Evolutionary conservation across 1,140 invertebrate genomes (phyloP), one percentile per base, ranked within the genome.

Genomic region (Drosophila ercepeae): DNA sequence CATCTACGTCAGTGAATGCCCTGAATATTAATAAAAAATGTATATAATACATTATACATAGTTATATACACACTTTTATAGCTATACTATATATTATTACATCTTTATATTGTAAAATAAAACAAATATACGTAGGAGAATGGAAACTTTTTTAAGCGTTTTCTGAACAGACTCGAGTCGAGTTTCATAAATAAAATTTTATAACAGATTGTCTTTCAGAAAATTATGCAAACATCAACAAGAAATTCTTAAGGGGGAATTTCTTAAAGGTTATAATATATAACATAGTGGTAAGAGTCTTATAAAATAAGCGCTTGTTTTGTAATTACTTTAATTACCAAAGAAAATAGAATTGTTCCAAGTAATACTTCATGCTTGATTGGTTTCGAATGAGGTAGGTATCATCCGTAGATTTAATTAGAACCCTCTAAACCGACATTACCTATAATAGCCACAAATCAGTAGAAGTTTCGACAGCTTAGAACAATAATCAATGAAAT

Each of bases 11-110:
- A 69, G 49, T 59, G 52, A 34, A 19, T 18, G 58, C 53, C 45
- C 44, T 63, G 61, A 39, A 53, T 57, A 83, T 78, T 74, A 78
- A 78, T 74, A 36, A 61, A 74, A 68, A 53, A 44, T n/a, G n/a
- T n/a, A n/a, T n/a, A n/a, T n/a, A n/a, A n/a, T n/a, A n/a, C n/a
- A n/a, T n/a, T 63, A 16, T 41, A 41, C 3, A 36, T 45, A 4
- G 16, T 52, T 25, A 61, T 16, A 36, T 51, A 58, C 25, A 46
- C 13, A 16, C 18, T 42, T 41, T n/a, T 41, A 51, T 27, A 41
- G 4, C 11, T 14, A 13, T 67, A 52, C 18, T 67, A 44, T 34
- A 64, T 50, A 34, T 11, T 67, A 36, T 67, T 52, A 67, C 63
- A 67, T 44, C 36, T 36, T 67, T 67, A 21, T 27, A 53, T n/a